phyloP scores from a whole-genome alignment of 2,888 invertebrate species.

The Colostygia pectinataria region DNA sequence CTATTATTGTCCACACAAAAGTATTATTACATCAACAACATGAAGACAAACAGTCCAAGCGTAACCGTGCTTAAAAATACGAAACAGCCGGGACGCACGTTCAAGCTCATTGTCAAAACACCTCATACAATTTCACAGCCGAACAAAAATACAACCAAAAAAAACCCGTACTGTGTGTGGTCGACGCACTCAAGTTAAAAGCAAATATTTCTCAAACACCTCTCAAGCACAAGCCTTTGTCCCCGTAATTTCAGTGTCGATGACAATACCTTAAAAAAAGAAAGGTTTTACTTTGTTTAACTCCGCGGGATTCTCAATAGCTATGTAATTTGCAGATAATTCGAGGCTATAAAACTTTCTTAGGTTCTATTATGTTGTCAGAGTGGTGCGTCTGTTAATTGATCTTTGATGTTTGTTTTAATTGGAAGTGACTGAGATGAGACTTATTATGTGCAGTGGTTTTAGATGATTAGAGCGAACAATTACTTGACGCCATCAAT shows the following conservation, averaged over 20 bases:
- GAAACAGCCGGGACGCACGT: slow-evolving; percentile 72
- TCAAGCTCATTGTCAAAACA: slow-evolving; percentile 77
- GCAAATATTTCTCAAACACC: slow-evolving; percentile 82
- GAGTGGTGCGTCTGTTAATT: slow-evolving; percentile 44
- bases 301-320: slow-evolving; percentile 68
- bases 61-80: slow-evolving; percentile 72
- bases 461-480: slow-evolving; percentile 15
- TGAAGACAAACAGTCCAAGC: slow-evolving; percentile 30
- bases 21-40: slow-evolving; percentile 22
- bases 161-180: slow-evolving; percentile 42
- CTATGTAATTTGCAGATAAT: slow-evolving; percentile 76
- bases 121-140: slow-evolving; percentile 74
- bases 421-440: slow-evolving; percentile 18
- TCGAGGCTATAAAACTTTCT: slow-evolving; percentile 54
- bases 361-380: slow-evolving; percentile 66
- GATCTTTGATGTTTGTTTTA: slow-evolving; percentile 24
- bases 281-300: slow-evolving; percentile 55
- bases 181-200: slow-evolving; percentile 59
- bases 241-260: slow-evolving; percentile 74
- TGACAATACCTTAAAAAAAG: slow-evolving; percentile 57
- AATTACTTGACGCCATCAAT: slow-evolving; percentile 21
- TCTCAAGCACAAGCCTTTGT: slow-evolving; percentile 64
- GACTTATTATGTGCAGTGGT: slow-evolving; percentile 12
- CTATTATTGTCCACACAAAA: not conserved
- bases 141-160: slow-evolving; percentile 41